These are phyloP conservation scores for Nasonia longicornis DNA, from an alignment of 1,140 invertebrate species.

Conservation along the genomic window DNA sequence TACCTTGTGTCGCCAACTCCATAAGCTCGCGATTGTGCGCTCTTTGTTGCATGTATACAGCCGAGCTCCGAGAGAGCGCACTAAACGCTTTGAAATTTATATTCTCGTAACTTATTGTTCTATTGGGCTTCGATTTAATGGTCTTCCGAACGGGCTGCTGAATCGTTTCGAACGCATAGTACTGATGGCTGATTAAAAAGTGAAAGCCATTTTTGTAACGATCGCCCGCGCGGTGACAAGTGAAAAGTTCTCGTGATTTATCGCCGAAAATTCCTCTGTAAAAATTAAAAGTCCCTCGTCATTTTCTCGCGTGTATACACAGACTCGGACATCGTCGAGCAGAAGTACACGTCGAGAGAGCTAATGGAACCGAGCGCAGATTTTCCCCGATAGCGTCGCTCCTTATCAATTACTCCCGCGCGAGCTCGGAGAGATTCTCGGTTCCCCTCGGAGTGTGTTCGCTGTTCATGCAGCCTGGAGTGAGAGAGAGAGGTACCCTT, in stretches of 20 bases:
- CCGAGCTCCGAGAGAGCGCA: background rate
- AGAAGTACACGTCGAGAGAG: background rate
- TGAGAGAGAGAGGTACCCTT: background rate
- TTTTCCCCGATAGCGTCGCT: conserved; percentile 1
- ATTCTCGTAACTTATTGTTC: conserved; percentile 38
- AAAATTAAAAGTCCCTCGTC: background rate
- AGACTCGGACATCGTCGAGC: background rate
- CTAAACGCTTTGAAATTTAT: conserved; percentile 31
- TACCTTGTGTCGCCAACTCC: background rate
- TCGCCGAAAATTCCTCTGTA: conserved; percentile 23
- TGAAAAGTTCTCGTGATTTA: conserved; percentile 34
- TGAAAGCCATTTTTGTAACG: conserved; percentile 37
- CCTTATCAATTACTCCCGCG: conserved; percentile 14
- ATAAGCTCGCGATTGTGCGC: background rate
- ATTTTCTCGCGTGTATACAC: background rate
- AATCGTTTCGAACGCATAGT: conserved; percentile 29
- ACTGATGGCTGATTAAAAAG: conserved; percentile 45
- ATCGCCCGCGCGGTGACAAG: conserved; percentile 22
- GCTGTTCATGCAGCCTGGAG: too few relatives aligned
- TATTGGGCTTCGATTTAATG: conserved; percentile 22
- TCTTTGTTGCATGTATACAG: background rate
- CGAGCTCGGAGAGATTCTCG: background rate
- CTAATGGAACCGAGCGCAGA: conserved; percentile 11
- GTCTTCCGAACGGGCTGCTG: conserved; percentile 28
- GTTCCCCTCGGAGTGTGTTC: background rate